Evolutionary conservation across 1,140 invertebrate species (phyloP), one percentile per base, ranked within the genome.

Genomic region (Centruroides sculpturatus): DNA sequence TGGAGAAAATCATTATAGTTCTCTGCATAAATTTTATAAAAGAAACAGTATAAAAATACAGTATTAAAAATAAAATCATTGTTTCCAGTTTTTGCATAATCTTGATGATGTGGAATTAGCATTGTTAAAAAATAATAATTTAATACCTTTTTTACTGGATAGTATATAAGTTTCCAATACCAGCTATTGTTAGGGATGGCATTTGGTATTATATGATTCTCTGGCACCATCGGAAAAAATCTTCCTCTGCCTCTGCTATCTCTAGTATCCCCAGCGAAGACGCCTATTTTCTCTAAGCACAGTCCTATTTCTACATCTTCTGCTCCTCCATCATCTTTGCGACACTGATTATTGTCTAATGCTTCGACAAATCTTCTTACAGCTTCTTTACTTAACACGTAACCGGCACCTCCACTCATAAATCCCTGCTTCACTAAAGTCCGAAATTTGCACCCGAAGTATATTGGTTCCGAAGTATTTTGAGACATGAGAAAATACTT

Each of bases 161-260:
- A 96, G 71, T 87, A 95, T 59, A 92, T 92, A 70, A 93, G 95
- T 67, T 89, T 83, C 89, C 90, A 94, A 71, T 93, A 95, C 92
- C 92, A 96, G 71, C 90, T 91, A 64, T 80, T 79, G 64, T 85
- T 83, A 69, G 88, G 82, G 8, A 84, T 79, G 65, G 88, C 86
- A 51, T 84, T 86, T 1, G 90, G 89, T 70, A 91, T 89, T 5
- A 96, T 72, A 74, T 96, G 92, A 71, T 92, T 86, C 69, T 92
- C 87, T 3, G 74, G 74, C 6, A 75, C 70, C 36, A 70, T 67
- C 23, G 69, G 69, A 47, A 71, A 68, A 56, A 70, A 70, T 41
- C 68, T 53, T n/a, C 66, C 66, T 10, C 67, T 35, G 6, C 68
- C 68, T 5, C 57, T 46, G 41, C 48, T 57, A 54, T 70, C 69